Conservation (phyloP, 2,888 invertebrate genomes). For the Brenthis daphne region DNA sequence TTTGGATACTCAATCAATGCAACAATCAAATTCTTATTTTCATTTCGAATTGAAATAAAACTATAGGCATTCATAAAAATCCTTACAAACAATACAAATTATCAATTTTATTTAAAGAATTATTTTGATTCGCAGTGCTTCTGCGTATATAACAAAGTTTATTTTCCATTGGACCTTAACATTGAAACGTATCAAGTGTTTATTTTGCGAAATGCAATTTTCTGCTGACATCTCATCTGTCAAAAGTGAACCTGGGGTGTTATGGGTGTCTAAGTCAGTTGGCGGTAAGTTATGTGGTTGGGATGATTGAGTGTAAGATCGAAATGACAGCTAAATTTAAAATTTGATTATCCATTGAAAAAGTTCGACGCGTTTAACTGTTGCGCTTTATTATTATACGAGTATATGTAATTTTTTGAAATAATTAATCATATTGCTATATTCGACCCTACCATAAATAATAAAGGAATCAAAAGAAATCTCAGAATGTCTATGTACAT, state of each 20-base stretch:
- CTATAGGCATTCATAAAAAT: not conserved
- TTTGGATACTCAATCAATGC: not conserved
- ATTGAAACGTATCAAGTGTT: conserved; percentile 30
- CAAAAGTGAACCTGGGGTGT: conserved; percentile 65
- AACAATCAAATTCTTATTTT: not conserved
- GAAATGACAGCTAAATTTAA: conserved; percentile 40
- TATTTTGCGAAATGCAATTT: conserved; percentile 52
- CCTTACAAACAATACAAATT: not conserved
- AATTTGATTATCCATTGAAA: conserved; percentile 36
- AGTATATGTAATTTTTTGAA: not conserved
- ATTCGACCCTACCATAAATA: too few relatives aligned
- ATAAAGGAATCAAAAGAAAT: too few relatives aligned
- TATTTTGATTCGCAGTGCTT: conserved; percentile 2
- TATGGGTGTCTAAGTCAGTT: conserved; percentile 57
- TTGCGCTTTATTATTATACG: conserved; percentile 2
- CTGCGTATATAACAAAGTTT: conserved; percentile 10
- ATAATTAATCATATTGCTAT: too few relatives aligned
- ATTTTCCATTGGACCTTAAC: conserved; percentile 17
- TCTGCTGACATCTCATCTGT: conserved; percentile 55
- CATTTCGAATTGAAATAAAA: not conserved
- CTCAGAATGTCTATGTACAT: too few relatives aligned
- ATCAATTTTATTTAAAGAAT: conserved; percentile 1
- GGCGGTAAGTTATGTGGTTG: conserved; percentile 41
- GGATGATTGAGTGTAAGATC: conserved; percentile 40
- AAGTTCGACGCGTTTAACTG: conserved; percentile 25